Conservation (phyloP, 2,113 vertebrate genomes). For the Typhlomys cinereus region DNA sequence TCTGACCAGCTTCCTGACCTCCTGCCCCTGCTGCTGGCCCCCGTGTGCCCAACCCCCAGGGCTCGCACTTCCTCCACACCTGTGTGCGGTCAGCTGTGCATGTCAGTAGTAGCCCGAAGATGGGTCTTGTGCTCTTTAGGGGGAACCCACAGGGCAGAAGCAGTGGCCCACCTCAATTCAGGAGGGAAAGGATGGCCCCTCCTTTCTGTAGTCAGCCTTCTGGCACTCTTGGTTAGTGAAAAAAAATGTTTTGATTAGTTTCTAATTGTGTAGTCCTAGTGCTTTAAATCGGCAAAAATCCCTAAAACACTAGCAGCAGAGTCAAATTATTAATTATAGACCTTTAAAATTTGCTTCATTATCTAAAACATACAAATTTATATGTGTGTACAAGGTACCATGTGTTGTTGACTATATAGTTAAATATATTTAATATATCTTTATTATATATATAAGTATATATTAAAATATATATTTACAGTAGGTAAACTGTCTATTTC, state of each 20-base stretch:
- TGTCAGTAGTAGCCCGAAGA: not conserved
- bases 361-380: too few species aligned
- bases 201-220: not conserved
- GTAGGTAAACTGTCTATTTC: not conserved
- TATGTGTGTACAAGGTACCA: too few species aligned
- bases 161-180: not conserved
- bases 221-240: not conserved
- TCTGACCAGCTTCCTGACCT: not conserved
- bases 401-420: too few species aligned
- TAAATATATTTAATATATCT: not conserved
- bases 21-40: too few species aligned
- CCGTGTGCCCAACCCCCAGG: rapidly evolving
- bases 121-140: not conserved
- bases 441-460: not conserved
- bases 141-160: not conserved
- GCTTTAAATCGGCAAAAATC: not conserved
- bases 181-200: not conserved
- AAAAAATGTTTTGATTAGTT: not conserved
- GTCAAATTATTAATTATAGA: not conserved
- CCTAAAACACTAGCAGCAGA: not conserved
- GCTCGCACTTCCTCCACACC: not conserved
- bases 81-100: rapidly evolving
- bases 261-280: not conserved
- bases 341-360: too few species aligned
- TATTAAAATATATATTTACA: not conserved